Conservation (phyloP, 92 coral and sea anemone genomes). For the Porites rus region DNA sequence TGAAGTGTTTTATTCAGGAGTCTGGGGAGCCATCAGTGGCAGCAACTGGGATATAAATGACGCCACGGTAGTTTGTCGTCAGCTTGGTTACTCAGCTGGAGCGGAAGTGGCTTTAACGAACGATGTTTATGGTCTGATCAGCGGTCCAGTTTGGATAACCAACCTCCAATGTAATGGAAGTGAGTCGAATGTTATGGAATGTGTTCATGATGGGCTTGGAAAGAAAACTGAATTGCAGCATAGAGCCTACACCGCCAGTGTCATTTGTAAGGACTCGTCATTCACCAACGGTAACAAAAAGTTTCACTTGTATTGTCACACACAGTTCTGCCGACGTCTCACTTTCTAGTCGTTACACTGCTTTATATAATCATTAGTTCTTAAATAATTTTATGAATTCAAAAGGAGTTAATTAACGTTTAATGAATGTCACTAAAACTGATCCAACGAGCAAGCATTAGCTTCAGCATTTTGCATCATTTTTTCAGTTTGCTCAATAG, state of each 20-base stretch:
- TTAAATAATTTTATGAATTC: too few species aligned
- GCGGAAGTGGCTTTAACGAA: slow-evolving; percentile 10
- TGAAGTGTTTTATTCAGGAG: slow-evolving; percentile 25
- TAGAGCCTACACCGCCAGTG: neutral
- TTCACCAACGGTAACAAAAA: neutral
- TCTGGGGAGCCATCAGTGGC: slow-evolving; percentile 44
- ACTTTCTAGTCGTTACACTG: too few species aligned
- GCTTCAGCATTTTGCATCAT: too few species aligned
- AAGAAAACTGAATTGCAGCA: neutral
- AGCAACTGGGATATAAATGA: slow-evolving; percentile 18
- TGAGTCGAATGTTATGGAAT: slow-evolving; percentile 10
- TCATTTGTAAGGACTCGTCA: slow-evolving; percentile 10
- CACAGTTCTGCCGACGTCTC: too few species aligned
- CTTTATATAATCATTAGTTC: too few species aligned
- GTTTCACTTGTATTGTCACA: neutral
- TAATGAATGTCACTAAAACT: too few species aligned
- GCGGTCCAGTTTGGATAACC: slow-evolving; percentile 23
- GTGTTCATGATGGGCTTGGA: slow-evolving; percentile 23
- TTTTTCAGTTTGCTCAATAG: too few species aligned
- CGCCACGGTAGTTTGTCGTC: slow-evolving; percentile 38
- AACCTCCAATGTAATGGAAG: slow-evolving; percentile 22
- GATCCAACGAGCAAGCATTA: too few species aligned
- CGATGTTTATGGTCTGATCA: slow-evolving; percentile 6
- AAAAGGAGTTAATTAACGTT: too few species aligned
- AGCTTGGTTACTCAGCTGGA: slow-evolving; percentile 42